phyloP scores from a whole-genome alignment of 2,888 invertebrate species.

The Tolmerus cingulatus region DNA sequence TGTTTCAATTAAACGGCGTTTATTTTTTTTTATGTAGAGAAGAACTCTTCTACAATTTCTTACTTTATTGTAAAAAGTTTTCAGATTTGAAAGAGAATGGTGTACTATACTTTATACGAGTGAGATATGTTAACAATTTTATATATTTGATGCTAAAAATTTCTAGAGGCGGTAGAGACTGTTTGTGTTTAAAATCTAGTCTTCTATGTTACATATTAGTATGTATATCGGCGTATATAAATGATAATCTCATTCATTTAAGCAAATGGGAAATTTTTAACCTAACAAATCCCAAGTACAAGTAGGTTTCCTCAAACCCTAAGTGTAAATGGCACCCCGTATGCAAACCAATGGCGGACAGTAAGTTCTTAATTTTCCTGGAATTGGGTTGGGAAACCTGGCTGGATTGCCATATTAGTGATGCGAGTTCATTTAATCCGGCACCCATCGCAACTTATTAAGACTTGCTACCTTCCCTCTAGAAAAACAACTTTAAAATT shows the following conservation, averaged over 20 bases:
- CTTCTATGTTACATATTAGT: no score
- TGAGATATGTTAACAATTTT: no score
- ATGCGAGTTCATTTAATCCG: not conserved
- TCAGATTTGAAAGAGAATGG: no score
- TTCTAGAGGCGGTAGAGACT: no score
- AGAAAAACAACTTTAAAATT: conserved; percentile 13
- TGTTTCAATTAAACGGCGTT: no score
- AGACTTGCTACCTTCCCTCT: not conserved
- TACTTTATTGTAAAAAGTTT: no score
- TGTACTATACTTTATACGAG: no score
- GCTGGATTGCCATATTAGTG: not conserved
- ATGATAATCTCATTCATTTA: not conserved
- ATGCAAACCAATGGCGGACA: not conserved
- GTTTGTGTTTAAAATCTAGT: no score
- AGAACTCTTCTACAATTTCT: no score
- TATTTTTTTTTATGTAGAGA: no score
- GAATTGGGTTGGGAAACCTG: not conserved
- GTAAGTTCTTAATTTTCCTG: not conserved
- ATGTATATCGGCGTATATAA: not conserved
- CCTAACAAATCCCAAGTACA: not conserved
- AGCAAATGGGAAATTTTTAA: not conserved
- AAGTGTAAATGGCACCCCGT: no score
- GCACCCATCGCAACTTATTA: not conserved
- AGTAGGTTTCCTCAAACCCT: not conserved
- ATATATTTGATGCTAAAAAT: no score